A percentile compares a stretch with the other conserved stretches of the same genome.
Evolutionary conservation across 2,797 vertebrate genomes (phyloP).

Genomic region (Myoxocephalus aenaeus): DNA sequence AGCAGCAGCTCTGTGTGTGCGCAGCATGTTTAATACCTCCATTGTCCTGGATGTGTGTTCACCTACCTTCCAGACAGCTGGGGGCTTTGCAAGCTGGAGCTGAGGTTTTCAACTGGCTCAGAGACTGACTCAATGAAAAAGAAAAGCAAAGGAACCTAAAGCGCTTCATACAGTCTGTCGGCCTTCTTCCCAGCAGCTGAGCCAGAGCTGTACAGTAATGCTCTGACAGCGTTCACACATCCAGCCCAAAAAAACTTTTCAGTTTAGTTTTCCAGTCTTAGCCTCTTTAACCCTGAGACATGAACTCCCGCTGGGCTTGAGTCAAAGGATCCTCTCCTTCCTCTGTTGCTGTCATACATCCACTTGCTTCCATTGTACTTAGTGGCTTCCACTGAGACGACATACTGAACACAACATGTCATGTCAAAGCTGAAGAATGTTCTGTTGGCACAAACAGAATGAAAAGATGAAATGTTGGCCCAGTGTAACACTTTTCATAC

Average conservation of each 20-base stretch:
- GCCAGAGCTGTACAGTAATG: conserved; percentile 21
- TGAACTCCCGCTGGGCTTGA: conserved; percentile 37
- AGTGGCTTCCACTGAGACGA: not conserved
- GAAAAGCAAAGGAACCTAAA: conserved; percentile 23
- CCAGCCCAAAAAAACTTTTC: conserved; percentile 5
- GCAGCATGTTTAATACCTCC: conserved; percentile 32
- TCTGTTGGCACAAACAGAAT: not conserved
- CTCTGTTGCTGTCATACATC: conserved; percentile 34
- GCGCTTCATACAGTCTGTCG: conserved; percentile 7
- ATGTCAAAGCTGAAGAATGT: conserved; percentile 4
- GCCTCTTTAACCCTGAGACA: conserved; percentile 53
- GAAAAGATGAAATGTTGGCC: not conserved
- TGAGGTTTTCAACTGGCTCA: conserved; percentile 30
- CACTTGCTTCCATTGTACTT: conserved; percentile 21
- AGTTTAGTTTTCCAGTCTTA: conserved; percentile 23
- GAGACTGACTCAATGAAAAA: conserved; percentile 33
- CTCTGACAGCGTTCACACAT: conserved; percentile 30
- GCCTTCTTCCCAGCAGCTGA: conserved; percentile 19
- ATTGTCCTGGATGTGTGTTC: conserved; percentile 34
- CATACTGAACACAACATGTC: conserved; percentile 1
- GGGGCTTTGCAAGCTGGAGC: conserved; percentile 46
- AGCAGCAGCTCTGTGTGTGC: conserved; percentile 25
- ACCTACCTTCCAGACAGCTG: conserved; percentile 41
- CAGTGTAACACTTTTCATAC: no score
- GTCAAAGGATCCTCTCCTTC: conserved; percentile 36